Conservation (phyloP, 2,113 vertebrate species). For the Perca schrenkii region DNA sequence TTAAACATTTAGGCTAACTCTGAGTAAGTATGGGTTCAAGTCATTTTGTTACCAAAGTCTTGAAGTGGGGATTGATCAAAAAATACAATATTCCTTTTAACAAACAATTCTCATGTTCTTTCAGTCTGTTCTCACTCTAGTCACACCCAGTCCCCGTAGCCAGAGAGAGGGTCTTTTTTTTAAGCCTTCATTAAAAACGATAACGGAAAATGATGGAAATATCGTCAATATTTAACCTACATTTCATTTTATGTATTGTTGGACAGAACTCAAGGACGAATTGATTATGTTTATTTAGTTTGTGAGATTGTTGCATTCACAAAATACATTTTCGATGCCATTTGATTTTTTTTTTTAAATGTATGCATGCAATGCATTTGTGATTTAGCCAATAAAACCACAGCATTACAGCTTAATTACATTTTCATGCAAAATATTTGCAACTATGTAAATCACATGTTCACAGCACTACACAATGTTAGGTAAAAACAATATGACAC, state of each 20-base stretch:
- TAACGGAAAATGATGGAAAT: neutral
- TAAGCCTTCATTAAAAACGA: neutral
- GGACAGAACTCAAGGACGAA: neutral
- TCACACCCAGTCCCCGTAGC: neutral
- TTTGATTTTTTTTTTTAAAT: neutral
- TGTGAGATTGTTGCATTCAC: neutral
- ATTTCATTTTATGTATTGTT: neutral
- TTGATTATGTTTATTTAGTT: neutral
- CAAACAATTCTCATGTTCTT: neutral
- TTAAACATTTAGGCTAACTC: slow-evolving; percentile 13
- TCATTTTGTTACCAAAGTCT: neutral
- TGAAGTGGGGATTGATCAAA: neutral
- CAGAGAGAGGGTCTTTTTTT: neutral
- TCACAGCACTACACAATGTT: neutral
- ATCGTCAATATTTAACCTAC: no score
- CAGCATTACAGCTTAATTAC: neutral
- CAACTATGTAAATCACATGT: neutral
- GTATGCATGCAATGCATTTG: neutral
- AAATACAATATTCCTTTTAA: no score
- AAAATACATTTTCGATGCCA: neutral
- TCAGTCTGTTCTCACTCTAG: neutral
- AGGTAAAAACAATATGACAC: neutral
- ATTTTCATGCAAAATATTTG: neutral
- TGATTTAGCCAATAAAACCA: neutral
- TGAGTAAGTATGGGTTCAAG: neutral